Evolutionary conservation across 2,113 vertebrate genomes (phyloP), one percentile per base, ranked within the genome.

Genomic region (Reinhardtius hippoglossoides): DNA sequence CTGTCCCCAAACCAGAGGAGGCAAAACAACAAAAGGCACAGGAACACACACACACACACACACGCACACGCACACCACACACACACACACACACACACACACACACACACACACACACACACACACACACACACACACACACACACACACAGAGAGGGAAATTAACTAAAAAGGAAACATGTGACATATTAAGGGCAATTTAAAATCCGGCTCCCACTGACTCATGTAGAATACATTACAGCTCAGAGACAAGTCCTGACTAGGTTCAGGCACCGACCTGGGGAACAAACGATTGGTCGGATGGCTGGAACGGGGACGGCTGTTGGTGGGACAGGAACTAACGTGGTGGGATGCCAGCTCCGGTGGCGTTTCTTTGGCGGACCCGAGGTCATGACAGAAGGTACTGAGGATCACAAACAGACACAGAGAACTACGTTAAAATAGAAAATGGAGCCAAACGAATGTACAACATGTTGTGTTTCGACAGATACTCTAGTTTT

Each of bases 291-390:
- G 0, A 95, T 89, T n/a, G 97, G 95, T 1, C 95, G 95, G 68
- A 97, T 82, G 10, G 96, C 86, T 37, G 97, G 96, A 55, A 96
- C 94, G 54, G 97, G 94, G 54, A 95, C 93, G 0, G 95, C 93
- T 15, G 95, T 92, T 5, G 92, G 92, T 42, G 97, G 93, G 55
- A 96, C 91, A 0, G 95, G 93, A 27, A 95, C 89, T 60, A 96
- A 88, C 0, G 97, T 89, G n/a, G 91, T 95, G 56, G 97, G 96
- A 82, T 96, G 96, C 98, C 98, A 99, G 81, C 97, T 96, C 31
- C 97, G 94, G 86, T 99, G 98, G 2, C 98, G 95, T 87, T 99
- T 99, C 93, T 99, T 99, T 24, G 97, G 98, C 57, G 98, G 98
- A 5, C 96, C 98, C 7, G 97, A 96, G 91, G 89, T 95, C 94